phyloP scores from a whole-genome alignment of 2,888 invertebrate genomes.

The Drosophila flavopinicola region DNA sequence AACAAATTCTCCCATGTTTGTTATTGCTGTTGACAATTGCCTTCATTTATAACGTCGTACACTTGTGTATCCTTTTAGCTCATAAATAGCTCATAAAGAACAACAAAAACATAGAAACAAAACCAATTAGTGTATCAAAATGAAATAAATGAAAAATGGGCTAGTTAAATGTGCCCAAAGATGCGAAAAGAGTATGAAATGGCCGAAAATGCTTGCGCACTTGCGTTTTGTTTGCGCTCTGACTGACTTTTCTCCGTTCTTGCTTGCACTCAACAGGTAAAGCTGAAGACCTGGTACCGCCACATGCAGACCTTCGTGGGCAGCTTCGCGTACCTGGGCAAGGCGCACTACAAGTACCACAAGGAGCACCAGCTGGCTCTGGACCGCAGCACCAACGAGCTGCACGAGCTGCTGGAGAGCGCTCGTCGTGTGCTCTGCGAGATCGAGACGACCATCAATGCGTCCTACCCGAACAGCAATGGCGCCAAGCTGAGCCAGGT shows the following conservation, averaged over 20 bases:
- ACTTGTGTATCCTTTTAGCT: no score
- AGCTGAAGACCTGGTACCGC: constrained; percentile 80
- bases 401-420: constrained; percentile 71
- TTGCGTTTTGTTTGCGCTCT: not conserved
- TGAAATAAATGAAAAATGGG: no score
- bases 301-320: constrained; percentile 81
- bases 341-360: constrained; percentile 73
- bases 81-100: no score
- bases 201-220: no score
- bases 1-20: no score
- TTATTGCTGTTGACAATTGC: no score
- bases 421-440: constrained; percentile 81
- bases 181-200: no score
- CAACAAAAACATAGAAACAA: no score
- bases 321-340: constrained; percentile 77
- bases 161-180: no score
- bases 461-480: constrained; percentile 60
- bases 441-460: constrained; percentile 82
- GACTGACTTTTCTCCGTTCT: constrained; percentile 18
- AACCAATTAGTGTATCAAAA: no score
- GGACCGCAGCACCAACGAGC: constrained; percentile 62
- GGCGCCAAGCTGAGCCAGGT: constrained; percentile 57
- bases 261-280: constrained; percentile 67
- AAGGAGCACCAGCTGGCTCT: constrained; percentile 50
- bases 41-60: no score